These are phyloP conservation scores for Sceloporus tristichus DNA, from an alignment of 2,113 vertebrate genomes.

Conservation along the genomic window DNA sequence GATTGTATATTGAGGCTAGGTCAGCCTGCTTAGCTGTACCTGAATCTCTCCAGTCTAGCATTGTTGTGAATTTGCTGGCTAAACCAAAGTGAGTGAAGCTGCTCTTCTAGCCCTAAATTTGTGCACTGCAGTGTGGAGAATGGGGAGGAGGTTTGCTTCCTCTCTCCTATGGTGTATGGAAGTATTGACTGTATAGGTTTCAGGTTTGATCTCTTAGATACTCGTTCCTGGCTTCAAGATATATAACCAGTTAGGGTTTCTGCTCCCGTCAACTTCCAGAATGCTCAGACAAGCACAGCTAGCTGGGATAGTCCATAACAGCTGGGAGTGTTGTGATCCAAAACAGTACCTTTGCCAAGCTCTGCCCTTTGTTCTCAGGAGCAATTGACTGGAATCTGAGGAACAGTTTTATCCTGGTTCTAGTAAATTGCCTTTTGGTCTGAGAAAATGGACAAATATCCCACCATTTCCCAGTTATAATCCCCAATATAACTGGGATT, in stretches of 20 bases:
- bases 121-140: neutral
- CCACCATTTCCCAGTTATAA: neutral
- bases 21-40: neutral
- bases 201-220: neutral
- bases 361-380: neutral
- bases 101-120: neutral
- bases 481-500: neutral
- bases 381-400: neutral
- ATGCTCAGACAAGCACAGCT: too few species aligned
- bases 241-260: neutral
- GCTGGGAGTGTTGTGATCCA: too few species aligned
- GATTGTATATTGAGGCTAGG: neutral
- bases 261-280: too few species aligned
- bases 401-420: neutral
- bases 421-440: neutral
- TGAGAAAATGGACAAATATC: neutral
- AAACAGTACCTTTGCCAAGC: too few species aligned
- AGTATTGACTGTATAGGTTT: neutral
- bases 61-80: neutral
- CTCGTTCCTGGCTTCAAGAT: neutral
- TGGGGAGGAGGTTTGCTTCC: neutral
- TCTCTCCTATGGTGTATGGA: neutral
- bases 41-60: neutral
- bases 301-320: too few species aligned
- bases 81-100: neutral